phyloP scores from a whole-genome alignment of 1,140 invertebrate species.

The Pantala flavescens region DNA sequence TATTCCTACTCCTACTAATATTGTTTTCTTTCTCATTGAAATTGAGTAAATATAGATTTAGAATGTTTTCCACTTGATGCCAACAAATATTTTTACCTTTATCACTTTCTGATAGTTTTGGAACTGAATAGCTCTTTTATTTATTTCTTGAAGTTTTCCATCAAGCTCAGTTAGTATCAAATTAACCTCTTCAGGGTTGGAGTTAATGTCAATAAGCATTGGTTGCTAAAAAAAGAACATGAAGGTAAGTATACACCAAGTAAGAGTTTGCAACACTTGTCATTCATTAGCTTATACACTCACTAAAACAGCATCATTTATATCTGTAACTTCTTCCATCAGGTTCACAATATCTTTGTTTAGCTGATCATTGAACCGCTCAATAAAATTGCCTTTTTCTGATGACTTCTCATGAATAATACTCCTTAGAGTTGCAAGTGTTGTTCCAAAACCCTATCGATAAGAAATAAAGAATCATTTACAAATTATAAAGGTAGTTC shows the following conservation, averaged over 20 bases:
- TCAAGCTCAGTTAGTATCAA: constrained; percentile 48
- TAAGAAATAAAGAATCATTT: background rate
- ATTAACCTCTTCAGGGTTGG: constrained; percentile 50
- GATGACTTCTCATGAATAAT: constrained; percentile 43
- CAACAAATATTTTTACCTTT: constrained; percentile 38
- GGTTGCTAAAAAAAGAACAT: constrained; percentile 44
- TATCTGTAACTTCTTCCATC: constrained; percentile 51
- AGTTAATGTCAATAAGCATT: constrained; percentile 59
- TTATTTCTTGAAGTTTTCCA: constrained; percentile 46
- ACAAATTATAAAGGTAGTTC: constrained; percentile 12
- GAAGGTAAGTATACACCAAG: constrained; percentile 10
- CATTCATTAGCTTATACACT: constrained; percentile 23
- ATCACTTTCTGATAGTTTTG: constrained; percentile 51
- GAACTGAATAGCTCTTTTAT: constrained; percentile 53
- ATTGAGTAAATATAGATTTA: no score
- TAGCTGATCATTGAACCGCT: constrained; percentile 45
- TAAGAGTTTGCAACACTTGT: constrained; percentile 1
- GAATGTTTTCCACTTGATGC: no score
- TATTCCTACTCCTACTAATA: no score
- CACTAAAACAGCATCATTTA: constrained; percentile 51
- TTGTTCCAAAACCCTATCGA: constrained; percentile 20
- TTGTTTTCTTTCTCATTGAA: no score
- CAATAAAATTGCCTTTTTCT: constrained; percentile 41
- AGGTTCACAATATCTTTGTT: constrained; percentile 51
- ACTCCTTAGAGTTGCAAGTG: constrained; percentile 21